Evolutionary conservation across 2,888 invertebrate genomes (phyloP).

Genomic region (Philhelius pedissequus): DNA sequence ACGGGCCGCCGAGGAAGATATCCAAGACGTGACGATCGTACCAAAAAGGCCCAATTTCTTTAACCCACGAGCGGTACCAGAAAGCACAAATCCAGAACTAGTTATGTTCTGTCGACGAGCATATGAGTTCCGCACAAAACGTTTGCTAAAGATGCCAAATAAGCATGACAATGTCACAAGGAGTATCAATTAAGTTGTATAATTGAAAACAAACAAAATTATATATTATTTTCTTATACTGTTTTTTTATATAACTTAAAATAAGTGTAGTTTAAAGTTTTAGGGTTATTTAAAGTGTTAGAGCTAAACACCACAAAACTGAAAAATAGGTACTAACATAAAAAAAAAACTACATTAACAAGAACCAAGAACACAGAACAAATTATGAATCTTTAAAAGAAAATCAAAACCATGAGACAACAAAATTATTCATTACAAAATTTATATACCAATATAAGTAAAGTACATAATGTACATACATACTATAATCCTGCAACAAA

Average conservation of each 20-base stretch:
- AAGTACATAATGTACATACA: too few relatives aligned
- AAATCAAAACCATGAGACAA: conserved; percentile 62
- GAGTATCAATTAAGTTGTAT: conserved; percentile 63
- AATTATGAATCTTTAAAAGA: conserved; percentile 21
- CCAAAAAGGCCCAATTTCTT: conserved; percentile 84
- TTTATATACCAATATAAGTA: conserved; percentile 8
- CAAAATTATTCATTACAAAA: conserved; percentile 37
- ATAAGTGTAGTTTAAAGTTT: conserved; percentile 55
- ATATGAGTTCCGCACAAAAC: conserved; percentile 95
- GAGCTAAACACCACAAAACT: conserved; percentile 51
- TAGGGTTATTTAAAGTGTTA: conserved; percentile 53
- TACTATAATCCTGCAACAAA: conserved; percentile 21
- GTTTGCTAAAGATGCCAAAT: conserved; percentile 78
- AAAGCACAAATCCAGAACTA: conserved; percentile 87
- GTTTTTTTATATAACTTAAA: conserved; percentile 59
- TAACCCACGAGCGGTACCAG: conserved; percentile 80
- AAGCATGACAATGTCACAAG: conserved; percentile 72
- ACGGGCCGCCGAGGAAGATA: conserved; percentile 88
- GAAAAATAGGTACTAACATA: conserved; percentile 53
- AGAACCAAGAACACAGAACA: conserved; percentile 55
- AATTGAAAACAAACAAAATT: conserved; percentile 9
- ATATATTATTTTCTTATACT: conserved; percentile 66
- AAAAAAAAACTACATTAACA: conserved; percentile 42
- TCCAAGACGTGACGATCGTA: conserved; percentile 87
- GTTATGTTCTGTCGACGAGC: conserved; percentile 96